Conservation (phyloP, 2,888 invertebrate genomes). For the Camptogramma bilineatum region DNA sequence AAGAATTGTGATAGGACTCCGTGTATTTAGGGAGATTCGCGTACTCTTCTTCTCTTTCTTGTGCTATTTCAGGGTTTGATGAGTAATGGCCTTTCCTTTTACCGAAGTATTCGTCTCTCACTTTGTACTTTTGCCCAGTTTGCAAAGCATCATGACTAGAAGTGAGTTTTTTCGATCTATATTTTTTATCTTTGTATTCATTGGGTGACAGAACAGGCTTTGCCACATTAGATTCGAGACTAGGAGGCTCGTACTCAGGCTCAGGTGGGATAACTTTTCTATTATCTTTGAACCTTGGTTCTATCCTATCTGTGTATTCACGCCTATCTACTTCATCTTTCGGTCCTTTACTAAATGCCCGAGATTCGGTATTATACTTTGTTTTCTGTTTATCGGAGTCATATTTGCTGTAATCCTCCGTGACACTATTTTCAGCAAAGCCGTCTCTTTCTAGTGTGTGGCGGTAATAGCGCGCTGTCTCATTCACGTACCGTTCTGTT, state of each 20-base stretch:
- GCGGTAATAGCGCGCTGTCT: slow-evolving; percentile 84
- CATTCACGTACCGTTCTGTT: slow-evolving; percentile 84
- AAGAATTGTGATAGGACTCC: slow-evolving; percentile 86
- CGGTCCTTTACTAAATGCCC: slow-evolving; percentile 67
- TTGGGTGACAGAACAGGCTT: slow-evolving; percentile 87
- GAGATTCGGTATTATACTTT: slow-evolving; percentile 76
- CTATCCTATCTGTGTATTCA: slow-evolving; percentile 69
- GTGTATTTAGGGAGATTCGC: slow-evolving; percentile 77
- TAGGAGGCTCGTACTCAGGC: slow-evolving; percentile 88
- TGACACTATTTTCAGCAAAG: slow-evolving; percentile 79
- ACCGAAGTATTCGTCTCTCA: slow-evolving; percentile 75
- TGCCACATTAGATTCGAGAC: slow-evolving; percentile 85
- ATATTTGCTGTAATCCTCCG: slow-evolving; percentile 81
- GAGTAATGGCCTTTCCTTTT: slow-evolving; percentile 84
- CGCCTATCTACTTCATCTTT: slow-evolving; percentile 73
- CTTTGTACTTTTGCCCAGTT: slow-evolving; percentile 77
- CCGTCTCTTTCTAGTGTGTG: slow-evolving; percentile 85
- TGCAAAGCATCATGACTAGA: slow-evolving; percentile 81
- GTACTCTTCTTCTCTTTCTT: slow-evolving; percentile 79
- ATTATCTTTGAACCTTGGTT: slow-evolving; percentile 64
- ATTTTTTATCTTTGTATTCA: slow-evolving; percentile 83
- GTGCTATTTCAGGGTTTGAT: slow-evolving; percentile 87
- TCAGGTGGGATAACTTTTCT: slow-evolving; percentile 77
- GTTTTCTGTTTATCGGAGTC: slow-evolving; percentile 77
- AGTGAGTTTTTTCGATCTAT: slow-evolving; percentile 75